Evolutionary conservation across 2,888 invertebrate genomes (phyloP), one percentile per base, ranked within the genome.

Genomic region (Abrostola tripartita): DNA sequence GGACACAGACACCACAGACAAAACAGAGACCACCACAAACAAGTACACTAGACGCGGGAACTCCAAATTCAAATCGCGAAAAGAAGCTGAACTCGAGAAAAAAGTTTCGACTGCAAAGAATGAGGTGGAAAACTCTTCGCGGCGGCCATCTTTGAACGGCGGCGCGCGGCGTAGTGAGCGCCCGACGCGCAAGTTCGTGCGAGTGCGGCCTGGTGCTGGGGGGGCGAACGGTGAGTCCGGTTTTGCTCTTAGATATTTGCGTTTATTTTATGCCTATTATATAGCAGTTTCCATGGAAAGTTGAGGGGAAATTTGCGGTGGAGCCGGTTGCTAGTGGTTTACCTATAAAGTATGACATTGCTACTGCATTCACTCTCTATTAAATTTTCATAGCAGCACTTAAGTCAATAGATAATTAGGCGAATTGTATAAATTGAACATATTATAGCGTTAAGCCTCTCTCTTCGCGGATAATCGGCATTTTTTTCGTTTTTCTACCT

Each of bases 181-280:
- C 71, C 90, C 83, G 75, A 86, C 82, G 76, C 89, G 93, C 75
- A 89, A 86, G 83, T 92, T 91, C 82, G 87, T 86, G 79, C 90
- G 93, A 24, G 85, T 92, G 67, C 83, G 90, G 74, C 85, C 85
- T 79, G 90, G 90, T 67, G 92, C 85, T 80, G 90, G 90, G 67
- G 92, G 90, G 89, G 91, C 88, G 77, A 91, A 88, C 83, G 85
- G 94, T 94, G 83, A 94, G 93, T 92, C 88, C 88, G 88, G 89
- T 86, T 91, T 84, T 65, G 58, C 64, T 81, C 55, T 67, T 36
- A 74, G 60, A 44, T 76, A 73, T 70, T 76, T 65, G 53, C 65
- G 59, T 76, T 71, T 71, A 65, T 76, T 77, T 79, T 71, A 68
- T 74, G 59, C 60, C 54, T 55, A 58, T 65, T 79, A 61, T 67